phyloP scores from a whole-genome alignment of 2,888 invertebrate species.

The Agrotis segetum region DNA sequence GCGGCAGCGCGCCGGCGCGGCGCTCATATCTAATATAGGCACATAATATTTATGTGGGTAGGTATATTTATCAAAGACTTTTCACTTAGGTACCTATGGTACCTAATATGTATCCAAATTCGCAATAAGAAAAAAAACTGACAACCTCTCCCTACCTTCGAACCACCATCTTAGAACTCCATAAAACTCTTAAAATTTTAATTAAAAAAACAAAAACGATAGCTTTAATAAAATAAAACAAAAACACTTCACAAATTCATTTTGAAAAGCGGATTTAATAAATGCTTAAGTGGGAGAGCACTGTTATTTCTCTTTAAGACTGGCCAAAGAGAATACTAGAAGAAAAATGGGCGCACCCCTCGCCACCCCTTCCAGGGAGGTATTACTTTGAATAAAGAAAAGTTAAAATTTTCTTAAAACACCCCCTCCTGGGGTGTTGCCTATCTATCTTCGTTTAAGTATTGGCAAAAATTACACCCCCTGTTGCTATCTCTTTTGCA shows the following conservation, averaged over 20 bases:
- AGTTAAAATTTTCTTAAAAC: slow-evolving; percentile 90
- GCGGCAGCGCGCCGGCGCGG: no score
- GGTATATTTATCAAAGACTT: not conserved
- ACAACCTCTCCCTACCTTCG: not conserved
- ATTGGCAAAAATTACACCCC: slow-evolving; percentile 89
- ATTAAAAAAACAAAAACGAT: slow-evolving; percentile 62
- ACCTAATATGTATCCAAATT: no score
- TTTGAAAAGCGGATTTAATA: slow-evolving; percentile 88
- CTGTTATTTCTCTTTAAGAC: slow-evolving; percentile 88
- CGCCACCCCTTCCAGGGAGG: slow-evolving; percentile 67
- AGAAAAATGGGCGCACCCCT: slow-evolving; percentile 83
- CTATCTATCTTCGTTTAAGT: slow-evolving; percentile 90
- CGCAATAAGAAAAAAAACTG: not conserved
- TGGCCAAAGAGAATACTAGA: slow-evolving; percentile 88
- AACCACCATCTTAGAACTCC: slow-evolving; percentile 19
- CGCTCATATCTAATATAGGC: no score
- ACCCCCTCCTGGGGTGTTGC: slow-evolving; percentile 78
- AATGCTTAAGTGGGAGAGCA: slow-evolving; percentile 84
- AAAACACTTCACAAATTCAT: slow-evolving; percentile 84
- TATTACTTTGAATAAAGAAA: slow-evolving; percentile 88
- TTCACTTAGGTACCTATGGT: no score
- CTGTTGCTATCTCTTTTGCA: slow-evolving; percentile 75
- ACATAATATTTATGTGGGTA: no score
- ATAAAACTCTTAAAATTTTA: slow-evolving; percentile 47
- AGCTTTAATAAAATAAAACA: slow-evolving; percentile 68